A percentile compares a stretch with the other conserved stretches of the same genome.
Conservation (phyloP, 2,113 vertebrate species). For the Embiotoca jacksoni region DNA sequence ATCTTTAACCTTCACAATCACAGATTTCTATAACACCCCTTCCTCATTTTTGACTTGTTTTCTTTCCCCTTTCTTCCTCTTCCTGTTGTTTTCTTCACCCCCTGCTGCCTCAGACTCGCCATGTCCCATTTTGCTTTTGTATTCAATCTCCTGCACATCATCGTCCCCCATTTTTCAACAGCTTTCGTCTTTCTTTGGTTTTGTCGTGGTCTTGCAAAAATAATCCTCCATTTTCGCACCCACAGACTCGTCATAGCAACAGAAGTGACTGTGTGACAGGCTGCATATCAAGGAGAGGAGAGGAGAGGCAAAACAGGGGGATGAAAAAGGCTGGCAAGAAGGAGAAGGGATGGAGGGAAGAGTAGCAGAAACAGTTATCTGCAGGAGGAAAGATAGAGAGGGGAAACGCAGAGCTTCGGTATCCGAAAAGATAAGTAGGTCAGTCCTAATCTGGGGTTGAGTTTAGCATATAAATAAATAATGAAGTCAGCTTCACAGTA, state of each 20-base stretch:
- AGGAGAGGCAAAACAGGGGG: slow-evolving; percentile 7
- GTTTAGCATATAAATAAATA: slow-evolving; percentile 77
- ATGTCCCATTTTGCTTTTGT: slow-evolving; percentile 27
- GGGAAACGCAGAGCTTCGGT: slow-evolving; percentile 57
- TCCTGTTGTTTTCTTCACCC: slow-evolving; percentile 15
- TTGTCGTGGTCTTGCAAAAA: slow-evolving; percentile 20
- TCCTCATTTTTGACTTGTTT: slow-evolving; percentile 24
- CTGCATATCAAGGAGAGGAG: slow-evolving; percentile 40
- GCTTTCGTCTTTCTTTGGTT: slow-evolving; percentile 10
- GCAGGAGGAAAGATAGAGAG: slow-evolving; percentile 51
- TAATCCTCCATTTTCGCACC: slow-evolving; percentile 56
- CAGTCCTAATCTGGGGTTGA: slow-evolving; percentile 76
- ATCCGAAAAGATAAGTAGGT: slow-evolving; percentile 77
- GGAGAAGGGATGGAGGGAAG: slow-evolving; percentile 30
- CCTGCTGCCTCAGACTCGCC: slow-evolving; percentile 12
- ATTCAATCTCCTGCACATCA: slow-evolving; percentile 8
- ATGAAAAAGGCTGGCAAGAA: background rate
- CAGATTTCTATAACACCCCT: background rate
- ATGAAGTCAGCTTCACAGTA: slow-evolving; percentile 62
- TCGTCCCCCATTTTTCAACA: slow-evolving; percentile 1
- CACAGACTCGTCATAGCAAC: slow-evolving; percentile 80
- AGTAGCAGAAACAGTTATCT: slow-evolving; percentile 43
- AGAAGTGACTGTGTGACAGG: slow-evolving; percentile 53
- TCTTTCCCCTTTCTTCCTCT: slow-evolving; percentile 15
- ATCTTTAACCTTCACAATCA: slow-evolving; percentile 25